Conservation (phyloP, 2,797 vertebrate species). For the Parauchenoglanis punctatus region DNA sequence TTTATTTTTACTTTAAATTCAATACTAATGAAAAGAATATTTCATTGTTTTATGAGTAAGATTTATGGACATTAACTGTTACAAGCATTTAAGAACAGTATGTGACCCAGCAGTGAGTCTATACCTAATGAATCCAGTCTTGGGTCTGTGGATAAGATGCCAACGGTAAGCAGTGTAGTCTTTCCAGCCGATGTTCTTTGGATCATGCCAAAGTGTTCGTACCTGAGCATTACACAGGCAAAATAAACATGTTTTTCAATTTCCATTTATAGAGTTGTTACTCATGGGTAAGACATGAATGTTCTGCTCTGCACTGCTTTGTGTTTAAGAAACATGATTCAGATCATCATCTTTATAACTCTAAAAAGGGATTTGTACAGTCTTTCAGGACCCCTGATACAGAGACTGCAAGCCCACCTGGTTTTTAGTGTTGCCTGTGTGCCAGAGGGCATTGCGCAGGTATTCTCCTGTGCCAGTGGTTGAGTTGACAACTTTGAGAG, state of each 20-base stretch:
- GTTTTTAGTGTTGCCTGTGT: constrained; percentile 91
- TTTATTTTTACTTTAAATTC: not conserved
- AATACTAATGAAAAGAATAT: not conserved
- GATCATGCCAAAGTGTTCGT: constrained; percentile 94
- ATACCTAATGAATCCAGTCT: constrained; percentile 95
- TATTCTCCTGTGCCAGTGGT: constrained; percentile 90
- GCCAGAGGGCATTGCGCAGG: constrained; percentile 95
- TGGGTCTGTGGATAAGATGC: constrained; percentile 93
- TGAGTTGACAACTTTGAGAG: constrained; percentile 95
- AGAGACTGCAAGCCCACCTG: constrained; percentile 76
- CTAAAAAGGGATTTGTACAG: no score
- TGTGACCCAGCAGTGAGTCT: not conserved
- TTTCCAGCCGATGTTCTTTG: constrained; percentile 94
- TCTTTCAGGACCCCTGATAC: not conserved
- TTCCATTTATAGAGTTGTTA: not conserved
- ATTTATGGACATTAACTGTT: constrained; percentile 9
- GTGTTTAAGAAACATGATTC: not conserved
- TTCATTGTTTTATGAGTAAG: not conserved
- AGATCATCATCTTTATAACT: not conserved
- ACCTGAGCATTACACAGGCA: constrained; percentile 74
- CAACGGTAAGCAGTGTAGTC: constrained; percentile 94
- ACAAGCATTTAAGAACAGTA: not conserved
- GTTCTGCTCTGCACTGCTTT: not conserved
- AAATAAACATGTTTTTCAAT: not conserved
- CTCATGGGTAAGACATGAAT: not conserved